Base-by-base conservation (phyloP, 2,113 vertebrate genomes). In the Platysteira castanea region DNA sequence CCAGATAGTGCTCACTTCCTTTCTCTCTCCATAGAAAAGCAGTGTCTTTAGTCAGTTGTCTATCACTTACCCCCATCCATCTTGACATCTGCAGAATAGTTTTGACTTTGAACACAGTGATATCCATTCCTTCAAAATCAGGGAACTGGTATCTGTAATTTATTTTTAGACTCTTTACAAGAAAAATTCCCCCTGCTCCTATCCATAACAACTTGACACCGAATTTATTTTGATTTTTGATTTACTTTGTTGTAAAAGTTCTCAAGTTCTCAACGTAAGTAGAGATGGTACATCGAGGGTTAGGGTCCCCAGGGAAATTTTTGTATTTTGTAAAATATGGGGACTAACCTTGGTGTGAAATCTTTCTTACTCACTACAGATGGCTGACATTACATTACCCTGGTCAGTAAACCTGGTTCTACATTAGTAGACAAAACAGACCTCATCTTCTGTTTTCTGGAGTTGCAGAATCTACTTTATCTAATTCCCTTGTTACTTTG, bases 141-240 rank as follows among this genome's bases (percentile, higher is more conserved):
- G 24, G 27, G 9, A 79, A 69, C 13, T 59, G 24, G 24, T 47
- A 63, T 60, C 33, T 82, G 13, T 37, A 67, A 39, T 64, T 23
- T 47, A 41, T 79, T 92, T 93, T 76, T 42, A 65, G 41, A 61
- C 6, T 78, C 47, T 11, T 10, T 46, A 70, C 18, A 86, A 56
- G 8, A 85, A 47, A 87, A 67, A 6, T 1, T 44, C 5, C 4
- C 9, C 4, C 8, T 6, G 16, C 5, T 21, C 7, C 13, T 14
- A 21, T 30, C 7, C 6, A 0, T 20, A 76, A 44, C 10, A 78
- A 56, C 22, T 26, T 31, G 5, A 54, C 1, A 0, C 2, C 4
- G 6, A 41, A 42, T 59, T 59, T 6, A 28, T 60, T 78, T 78
- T 53, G 37, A 33, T 53, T 60, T 78, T 60, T 56, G 2, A 35